Percentiles rank a stretch among this genome's conserved stretches.
Conservation (phyloP, 2,113 vertebrate genomes). For the Tetrax tetrax region DNA sequence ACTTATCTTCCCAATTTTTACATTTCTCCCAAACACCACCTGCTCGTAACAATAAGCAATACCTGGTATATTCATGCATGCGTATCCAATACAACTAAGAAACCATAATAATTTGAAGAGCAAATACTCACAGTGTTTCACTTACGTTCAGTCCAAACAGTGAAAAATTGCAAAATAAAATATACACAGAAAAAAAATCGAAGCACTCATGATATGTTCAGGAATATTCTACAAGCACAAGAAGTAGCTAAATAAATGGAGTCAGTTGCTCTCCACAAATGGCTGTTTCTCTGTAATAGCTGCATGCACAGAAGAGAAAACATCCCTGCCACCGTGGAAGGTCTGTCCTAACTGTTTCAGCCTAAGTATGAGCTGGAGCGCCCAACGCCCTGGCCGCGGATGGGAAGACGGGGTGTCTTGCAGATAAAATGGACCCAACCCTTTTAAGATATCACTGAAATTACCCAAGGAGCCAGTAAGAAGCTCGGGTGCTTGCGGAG, state of each 20-base stretch:
- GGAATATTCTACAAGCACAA: not conserved
- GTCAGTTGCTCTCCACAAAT: not conserved
- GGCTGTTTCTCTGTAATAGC: not conserved
- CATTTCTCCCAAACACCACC: not conserved
- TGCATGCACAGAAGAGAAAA: not conserved
- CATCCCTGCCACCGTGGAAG: not conserved
- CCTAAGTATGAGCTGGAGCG: not conserved
- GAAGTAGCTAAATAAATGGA: not conserved
- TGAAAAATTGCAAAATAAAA: conserved; percentile 17
- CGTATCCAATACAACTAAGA: not conserved
- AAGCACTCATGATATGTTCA: not conserved
- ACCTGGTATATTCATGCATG: not conserved
- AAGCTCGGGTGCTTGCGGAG: conserved; percentile 1
- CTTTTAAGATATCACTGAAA: conserved; percentile 63
- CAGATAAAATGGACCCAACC: conserved; percentile 53
- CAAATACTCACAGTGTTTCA: conserved; percentile 60
- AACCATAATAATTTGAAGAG: not conserved
- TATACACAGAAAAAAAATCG: not conserved
- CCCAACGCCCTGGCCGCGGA: not conserved
- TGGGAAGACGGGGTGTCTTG: not conserved
- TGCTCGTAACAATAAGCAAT: not conserved
- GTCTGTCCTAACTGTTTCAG: not conserved
- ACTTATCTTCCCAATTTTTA: not conserved
- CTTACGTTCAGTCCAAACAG: not conserved
- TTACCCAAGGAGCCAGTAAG: conserved; percentile 67